Base-by-base conservation (phyloP, 2,797 vertebrate species). In the Smutsia temminckii region DNA sequence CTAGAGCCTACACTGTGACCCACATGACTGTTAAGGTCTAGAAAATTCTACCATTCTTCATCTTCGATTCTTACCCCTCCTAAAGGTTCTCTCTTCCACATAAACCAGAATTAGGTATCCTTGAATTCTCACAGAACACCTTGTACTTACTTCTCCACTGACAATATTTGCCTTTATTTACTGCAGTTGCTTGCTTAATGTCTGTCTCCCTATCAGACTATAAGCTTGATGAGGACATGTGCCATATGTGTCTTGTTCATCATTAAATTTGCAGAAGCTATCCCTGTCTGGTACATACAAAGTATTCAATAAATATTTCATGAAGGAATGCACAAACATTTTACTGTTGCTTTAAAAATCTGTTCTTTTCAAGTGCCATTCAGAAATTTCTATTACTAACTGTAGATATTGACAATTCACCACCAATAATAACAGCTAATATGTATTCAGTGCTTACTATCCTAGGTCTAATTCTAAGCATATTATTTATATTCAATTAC, bases 361-460 rank as follows among this genome's bases (percentile, higher is more conserved):
- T 81, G 14, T 89, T 89, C 25, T 88, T 20, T 40, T 40, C 29
- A 89, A 63, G 5, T 49, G 40, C 46, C 42, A 86, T 69, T 89
- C 59, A 81, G 46, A 83, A 92, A 94, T 68, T 16, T 78, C 81
- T 64, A 71, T 40, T 40, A 53, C 29, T 49, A 49, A 66, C 9
- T 46, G 8, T 5, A 68, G 78, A 93, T 95, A 96, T 37, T 87
- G 63, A 90, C 42, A 86, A 86, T 68, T 74, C 53, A 57, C 6
- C 32, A 92, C 46, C 79, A 92, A 74, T 25, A 77, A 75, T 55
- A 91, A 85, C 8, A 69, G 32, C 23, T 85, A 93, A 72, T 81
- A 57, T 66, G 49, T 75, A 81, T 59, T 93, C 53, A 91, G 53
- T 74, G 34, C 14, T 78, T 78, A 68, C 23, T 68, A 64, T 37